Conservation (phyloP, 2,797 vertebrate genomes). For the Periparus ater region DNA sequence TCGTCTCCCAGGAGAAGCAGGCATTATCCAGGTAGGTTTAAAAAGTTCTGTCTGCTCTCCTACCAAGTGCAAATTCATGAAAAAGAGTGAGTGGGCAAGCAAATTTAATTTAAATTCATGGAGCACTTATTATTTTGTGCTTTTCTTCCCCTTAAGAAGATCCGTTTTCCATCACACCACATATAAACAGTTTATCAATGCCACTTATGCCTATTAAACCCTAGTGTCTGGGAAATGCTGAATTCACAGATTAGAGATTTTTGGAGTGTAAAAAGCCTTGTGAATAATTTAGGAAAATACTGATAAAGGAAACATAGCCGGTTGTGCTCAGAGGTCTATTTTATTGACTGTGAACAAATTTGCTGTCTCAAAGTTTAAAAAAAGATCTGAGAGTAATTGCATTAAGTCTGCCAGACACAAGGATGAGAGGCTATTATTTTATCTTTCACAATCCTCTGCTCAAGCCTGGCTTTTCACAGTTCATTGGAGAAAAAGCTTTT, state of each 20-base stretch:
- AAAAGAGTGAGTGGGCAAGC: background rate
- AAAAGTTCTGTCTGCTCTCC: background rate
- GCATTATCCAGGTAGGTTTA: background rate
- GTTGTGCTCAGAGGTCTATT: background rate
- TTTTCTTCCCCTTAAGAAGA: background rate
- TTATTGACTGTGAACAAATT: slow-evolving; percentile 49
- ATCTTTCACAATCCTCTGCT: background rate
- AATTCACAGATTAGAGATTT: slow-evolving; percentile 15
- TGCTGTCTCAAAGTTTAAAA: slow-evolving; percentile 28
- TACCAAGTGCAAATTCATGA: background rate
- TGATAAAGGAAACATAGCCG: slow-evolving; percentile 17
- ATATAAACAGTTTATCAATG: slow-evolving; percentile 33
- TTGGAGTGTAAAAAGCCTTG: slow-evolving; percentile 22
- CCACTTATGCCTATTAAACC: slow-evolving; percentile 23
- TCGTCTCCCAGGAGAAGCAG: background rate
- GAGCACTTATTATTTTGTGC: background rate
- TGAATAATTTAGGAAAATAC: slow-evolving; percentile 62
- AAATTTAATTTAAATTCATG: background rate
- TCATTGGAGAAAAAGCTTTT: slow-evolving; percentile 52
- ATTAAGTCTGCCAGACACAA: background rate
- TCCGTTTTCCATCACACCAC: background rate
- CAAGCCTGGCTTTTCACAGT: slow-evolving; percentile 19
- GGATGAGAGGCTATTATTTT: slow-evolving; percentile 1
- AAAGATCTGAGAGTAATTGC: slow-evolving; percentile 12
- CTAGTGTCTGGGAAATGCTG: slow-evolving; percentile 43